These are phyloP conservation scores for Brachypteracias leptosomus DNA, from an alignment of 2,113 vertebrate genomes.

Conservation along the genomic window DNA sequence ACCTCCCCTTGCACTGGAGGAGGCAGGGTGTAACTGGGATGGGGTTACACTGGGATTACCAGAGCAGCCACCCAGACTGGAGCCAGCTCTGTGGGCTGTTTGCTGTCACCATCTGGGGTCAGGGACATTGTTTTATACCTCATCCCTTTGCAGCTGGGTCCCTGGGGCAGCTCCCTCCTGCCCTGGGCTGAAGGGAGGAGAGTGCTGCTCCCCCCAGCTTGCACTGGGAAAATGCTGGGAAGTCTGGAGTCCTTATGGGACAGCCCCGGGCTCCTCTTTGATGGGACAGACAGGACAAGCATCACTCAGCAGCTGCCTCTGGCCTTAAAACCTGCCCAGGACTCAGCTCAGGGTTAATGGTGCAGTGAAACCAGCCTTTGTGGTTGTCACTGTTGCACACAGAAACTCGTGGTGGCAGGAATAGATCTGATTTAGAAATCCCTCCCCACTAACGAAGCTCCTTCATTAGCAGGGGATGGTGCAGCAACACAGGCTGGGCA, in stretches of 20 bases:
- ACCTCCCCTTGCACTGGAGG: not conserved
- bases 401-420: not conserved
- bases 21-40: not conserved
- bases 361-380: not conserved
- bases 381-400: accelerated
- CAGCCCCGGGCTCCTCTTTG: not conserved
- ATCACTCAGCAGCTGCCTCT: not conserved
- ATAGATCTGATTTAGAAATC: not conserved
- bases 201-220: not conserved
- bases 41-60: not conserved
- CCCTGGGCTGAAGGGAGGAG: not conserved
- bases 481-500: not conserved
- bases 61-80: not conserved
- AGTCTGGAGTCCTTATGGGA: accelerated
- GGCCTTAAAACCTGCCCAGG: not conserved
- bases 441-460: not conserved
- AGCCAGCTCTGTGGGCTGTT: not conserved
- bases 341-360: not conserved
- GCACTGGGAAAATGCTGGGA: not conserved
- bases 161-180: not conserved
- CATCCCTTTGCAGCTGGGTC: not conserved
- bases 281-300: not conserved
- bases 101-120: not conserved
- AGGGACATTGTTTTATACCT: not conserved
- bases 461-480: not conserved